A percentile compares a stretch with the other conserved stretches of the same genome.
Conservation (phyloP, 2,888 invertebrate species). For the Cheilosia vernalis region DNA sequence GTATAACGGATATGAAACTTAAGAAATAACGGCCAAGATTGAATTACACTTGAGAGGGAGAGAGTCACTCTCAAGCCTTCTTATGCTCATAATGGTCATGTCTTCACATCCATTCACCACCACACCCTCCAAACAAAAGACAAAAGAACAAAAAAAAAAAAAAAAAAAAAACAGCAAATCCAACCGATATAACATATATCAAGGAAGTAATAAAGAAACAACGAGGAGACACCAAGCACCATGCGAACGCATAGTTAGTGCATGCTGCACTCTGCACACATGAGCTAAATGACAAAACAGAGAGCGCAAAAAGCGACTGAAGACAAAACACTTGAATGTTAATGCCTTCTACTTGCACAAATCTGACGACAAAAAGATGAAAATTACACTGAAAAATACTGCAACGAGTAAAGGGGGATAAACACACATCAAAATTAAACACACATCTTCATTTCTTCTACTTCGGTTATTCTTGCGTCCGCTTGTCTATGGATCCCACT, state of each 20-base stretch:
- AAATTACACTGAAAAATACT: conserved; percentile 27
- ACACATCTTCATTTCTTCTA: conserved; percentile 40
- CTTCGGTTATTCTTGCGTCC: conserved; percentile 4
- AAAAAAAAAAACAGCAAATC: conserved; percentile 29
- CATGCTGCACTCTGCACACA: conserved; percentile 8
- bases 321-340: conserved; percentile 67
- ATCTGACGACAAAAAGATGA: conserved; percentile 45
- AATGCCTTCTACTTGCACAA: conserved; percentile 49
- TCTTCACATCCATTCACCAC: conserved; percentile 48
- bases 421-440: conserved; percentile 38
- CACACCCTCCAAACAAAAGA: conserved; percentile 24
- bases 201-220: conserved; percentile 63
- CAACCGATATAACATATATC: conserved; percentile 57
- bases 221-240: background rate
- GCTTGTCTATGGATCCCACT: conserved; percentile 6
- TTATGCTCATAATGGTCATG: conserved; percentile 52
- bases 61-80: conserved; percentile 53
- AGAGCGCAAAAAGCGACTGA: conserved; percentile 24
- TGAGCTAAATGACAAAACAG: conserved; percentile 38
- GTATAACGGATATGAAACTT: conserved; percentile 54
- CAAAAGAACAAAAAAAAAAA: no score
- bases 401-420: conserved; percentile 1
- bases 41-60: conserved; percentile 59
- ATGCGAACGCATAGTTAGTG: conserved; percentile 6
- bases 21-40: conserved; percentile 66